Evolutionary conservation across 2,888 invertebrate species (phyloP).

Genomic region (Penaeus monodon): DNA sequence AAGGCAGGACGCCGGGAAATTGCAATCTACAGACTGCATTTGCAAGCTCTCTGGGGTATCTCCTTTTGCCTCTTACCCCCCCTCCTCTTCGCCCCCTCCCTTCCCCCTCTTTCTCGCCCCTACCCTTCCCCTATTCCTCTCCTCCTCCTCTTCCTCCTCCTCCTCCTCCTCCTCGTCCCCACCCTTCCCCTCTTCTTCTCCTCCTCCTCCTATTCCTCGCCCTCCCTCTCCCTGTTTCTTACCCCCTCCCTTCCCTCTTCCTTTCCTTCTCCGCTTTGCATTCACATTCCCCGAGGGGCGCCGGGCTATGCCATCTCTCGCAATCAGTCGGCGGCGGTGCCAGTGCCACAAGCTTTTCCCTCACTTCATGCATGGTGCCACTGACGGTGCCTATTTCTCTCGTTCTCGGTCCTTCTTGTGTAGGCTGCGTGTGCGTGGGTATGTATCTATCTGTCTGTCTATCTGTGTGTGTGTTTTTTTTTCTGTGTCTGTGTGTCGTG

Average conservation of each 20-base stretch:
- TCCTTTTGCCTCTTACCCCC: not conserved
- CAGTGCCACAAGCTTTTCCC: no score
- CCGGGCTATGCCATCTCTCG: conserved; percentile 15
- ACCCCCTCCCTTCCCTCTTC: not conserved
- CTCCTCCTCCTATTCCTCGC: not conserved
- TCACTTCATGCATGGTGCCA: no score
- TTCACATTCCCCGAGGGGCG: conserved; percentile 23
- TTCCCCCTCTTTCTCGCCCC: not conserved
- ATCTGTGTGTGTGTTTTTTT: no score
- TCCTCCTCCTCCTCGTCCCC: not conserved
- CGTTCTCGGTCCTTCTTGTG: no score
- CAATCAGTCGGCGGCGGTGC: no score
- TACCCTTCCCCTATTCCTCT: not conserved
- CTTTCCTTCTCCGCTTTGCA: conserved; percentile 11
- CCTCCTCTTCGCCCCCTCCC: not conserved
- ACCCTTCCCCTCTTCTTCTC: not conserved
- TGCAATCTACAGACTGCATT: conserved; percentile 36
- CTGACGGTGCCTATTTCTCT: no score
- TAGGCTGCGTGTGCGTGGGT: no score
- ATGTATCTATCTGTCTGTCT: no score
- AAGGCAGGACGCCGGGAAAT: conserved; percentile 27
- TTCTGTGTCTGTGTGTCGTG: not conserved
- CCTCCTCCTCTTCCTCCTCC: not conserved
- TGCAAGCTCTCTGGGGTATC: conserved; percentile 10
- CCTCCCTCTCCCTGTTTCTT: conserved; percentile 5